phyloP scores from a whole-genome alignment of 2,888 invertebrate genomes.

The Choreutis nemorana region DNA sequence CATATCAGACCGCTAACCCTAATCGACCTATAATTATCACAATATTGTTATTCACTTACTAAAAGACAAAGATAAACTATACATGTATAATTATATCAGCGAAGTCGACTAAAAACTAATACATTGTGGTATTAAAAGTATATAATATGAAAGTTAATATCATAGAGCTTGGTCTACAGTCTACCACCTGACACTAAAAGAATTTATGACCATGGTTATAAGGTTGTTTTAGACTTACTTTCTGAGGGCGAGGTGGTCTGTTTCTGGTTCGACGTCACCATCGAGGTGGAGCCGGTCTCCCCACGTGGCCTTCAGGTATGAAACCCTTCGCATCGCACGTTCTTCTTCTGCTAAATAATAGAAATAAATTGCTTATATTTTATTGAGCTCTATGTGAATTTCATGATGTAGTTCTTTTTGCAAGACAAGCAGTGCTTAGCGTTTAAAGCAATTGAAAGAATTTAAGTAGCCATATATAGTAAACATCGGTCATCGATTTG shows the following conservation, averaged over 20 bases:
- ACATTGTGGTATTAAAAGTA: neutral
- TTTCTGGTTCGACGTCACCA: conserved; percentile 69
- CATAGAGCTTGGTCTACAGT: neutral
- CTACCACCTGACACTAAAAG: neutral
- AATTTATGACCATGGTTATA: no score
- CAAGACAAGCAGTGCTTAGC: no score
- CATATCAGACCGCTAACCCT: neutral
- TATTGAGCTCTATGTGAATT: no score
- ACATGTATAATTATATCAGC: no score
- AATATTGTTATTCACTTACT: no score
- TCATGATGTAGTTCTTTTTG: no score
- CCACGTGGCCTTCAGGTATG: conserved; percentile 94
- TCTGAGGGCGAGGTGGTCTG: conserved; percentile 68
- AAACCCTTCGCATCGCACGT: conserved; percentile 85
- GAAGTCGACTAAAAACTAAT: no score
- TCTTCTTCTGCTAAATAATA: conserved; percentile 77
- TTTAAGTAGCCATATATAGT: no score
- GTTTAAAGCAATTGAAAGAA: no score
- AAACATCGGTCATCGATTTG: no score
- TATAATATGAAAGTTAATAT: neutral
- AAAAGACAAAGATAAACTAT: no score
- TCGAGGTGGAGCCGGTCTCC: conserved; percentile 79
- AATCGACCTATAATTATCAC: neutral
- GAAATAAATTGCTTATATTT: conserved; percentile 16
- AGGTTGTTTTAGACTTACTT: conserved; percentile 72